Conservation (phyloP, 2,888 invertebrate species). For the Alloscopus bannaensis region DNA sequence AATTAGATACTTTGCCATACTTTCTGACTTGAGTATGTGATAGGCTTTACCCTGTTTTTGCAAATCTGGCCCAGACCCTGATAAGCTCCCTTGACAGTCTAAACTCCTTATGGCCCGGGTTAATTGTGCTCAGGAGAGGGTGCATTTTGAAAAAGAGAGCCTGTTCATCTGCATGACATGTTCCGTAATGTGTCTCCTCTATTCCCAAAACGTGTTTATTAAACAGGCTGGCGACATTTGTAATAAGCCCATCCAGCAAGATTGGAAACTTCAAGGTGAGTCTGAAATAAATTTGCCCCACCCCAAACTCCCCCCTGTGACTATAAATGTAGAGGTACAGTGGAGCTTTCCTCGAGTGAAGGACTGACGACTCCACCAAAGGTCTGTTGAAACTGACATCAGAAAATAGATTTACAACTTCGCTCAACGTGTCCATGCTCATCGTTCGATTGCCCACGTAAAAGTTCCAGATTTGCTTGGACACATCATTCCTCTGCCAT, state of each 20-base stretch:
- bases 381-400: constrained; percentile 66
- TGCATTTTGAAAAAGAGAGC: constrained; percentile 65
- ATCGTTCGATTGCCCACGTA: constrained; percentile 61
- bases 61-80: constrained; percentile 59
- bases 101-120: constrained; percentile 57
- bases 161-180: constrained; percentile 60
- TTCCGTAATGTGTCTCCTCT: constrained; percentile 55
- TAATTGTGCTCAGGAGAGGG: constrained; percentile 54
- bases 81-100: constrained; percentile 55
- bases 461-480: constrained; percentile 54
- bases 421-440: constrained; percentile 55
- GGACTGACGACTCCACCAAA: constrained; percentile 50
- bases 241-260: constrained; percentile 58
- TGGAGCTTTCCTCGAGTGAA: constrained; percentile 34
- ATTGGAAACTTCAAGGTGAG: constrained; percentile 55
- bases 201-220: constrained; percentile 51
- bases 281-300: constrained; percentile 63
- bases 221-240: constrained; percentile 34
- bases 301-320: constrained; percentile 63
- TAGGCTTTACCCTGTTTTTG: constrained; percentile 52
- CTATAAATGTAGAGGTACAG: constrained; percentile 60
- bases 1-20: too few relatives aligned
- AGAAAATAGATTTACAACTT: constrained; percentile 64
- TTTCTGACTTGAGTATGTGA: too few relatives aligned
- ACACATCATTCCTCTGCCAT: constrained; percentile 49